Percentiles rank a stretch among this genome's conserved stretches.
Conservation (phyloP, 2,797 vertebrate genomes). For the Melanotaenia pygmaea region DNA sequence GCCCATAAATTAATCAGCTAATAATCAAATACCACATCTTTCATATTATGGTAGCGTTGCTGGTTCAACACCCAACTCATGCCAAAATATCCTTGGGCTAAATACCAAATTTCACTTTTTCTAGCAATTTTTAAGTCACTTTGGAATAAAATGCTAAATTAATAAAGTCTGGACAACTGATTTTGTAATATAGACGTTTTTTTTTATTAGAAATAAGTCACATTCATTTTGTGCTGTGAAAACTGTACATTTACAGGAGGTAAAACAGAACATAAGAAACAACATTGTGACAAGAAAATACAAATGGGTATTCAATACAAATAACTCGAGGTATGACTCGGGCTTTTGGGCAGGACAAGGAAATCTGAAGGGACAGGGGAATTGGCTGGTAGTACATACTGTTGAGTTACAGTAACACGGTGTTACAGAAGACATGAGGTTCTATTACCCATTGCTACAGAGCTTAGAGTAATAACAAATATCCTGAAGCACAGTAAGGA, state of each 20-base stretch:
- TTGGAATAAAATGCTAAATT: neutral
- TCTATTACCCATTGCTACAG: slow-evolving; percentile 70
- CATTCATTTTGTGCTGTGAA: slow-evolving; percentile 94
- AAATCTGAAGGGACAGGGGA: slow-evolving; percentile 37
- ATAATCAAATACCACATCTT: slow-evolving; percentile 10
- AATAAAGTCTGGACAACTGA: neutral
- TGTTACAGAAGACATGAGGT: slow-evolving; percentile 80
- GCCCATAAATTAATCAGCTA: slow-evolving; percentile 14
- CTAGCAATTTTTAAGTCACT: neutral
- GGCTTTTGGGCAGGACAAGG: slow-evolving; percentile 48
- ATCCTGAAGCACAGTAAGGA: slow-evolving; percentile 87
- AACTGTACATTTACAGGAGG: slow-evolving; percentile 88
- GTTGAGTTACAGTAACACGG: slow-evolving; percentile 75
- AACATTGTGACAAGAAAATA: slow-evolving; percentile 70
- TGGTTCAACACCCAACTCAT: neutral
- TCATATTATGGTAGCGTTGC: neutral
- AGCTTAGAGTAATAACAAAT: slow-evolving; percentile 74
- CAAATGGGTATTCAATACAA: slow-evolving; percentile 72
- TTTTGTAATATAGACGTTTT: slow-evolving; percentile 76
- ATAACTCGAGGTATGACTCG: slow-evolving; percentile 67
- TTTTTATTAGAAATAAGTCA: slow-evolving; percentile 94
- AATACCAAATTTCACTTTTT: neutral
- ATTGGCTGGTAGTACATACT: slow-evolving; percentile 72
- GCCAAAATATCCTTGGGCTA: neutral
- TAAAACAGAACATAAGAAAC: slow-evolving; percentile 78